Evolutionary conservation across 2,888 invertebrate species (phyloP).

Genomic region (Leucoma salicis): DNA sequence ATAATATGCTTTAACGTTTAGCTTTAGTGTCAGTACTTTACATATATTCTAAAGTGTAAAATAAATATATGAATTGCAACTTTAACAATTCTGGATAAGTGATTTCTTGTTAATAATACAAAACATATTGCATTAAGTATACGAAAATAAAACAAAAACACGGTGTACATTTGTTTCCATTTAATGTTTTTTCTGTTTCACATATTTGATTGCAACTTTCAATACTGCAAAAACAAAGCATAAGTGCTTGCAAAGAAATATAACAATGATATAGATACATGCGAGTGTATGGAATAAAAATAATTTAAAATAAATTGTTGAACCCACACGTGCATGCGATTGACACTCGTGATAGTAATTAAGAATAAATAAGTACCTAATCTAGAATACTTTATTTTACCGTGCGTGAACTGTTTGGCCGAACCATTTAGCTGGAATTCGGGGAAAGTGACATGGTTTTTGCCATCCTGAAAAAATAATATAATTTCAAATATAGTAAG

Average conservation of each 20-base stretch:
- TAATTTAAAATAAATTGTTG: slow-evolving; percentile 53
- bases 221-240: slow-evolving; percentile 52
- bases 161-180: slow-evolving; percentile 17
- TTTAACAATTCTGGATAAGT: not conserved
- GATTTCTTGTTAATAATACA: not conserved
- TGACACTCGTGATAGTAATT: slow-evolving; percentile 76
- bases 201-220: slow-evolving; percentile 13
- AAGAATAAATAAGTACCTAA: slow-evolving; percentile 83
- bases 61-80: not conserved
- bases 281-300: slow-evolving; percentile 35
- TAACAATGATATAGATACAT: slow-evolving; percentile 39
- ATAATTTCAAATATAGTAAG: too few species aligned
- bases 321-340: slow-evolving; percentile 80
- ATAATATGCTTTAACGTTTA: not conserved
- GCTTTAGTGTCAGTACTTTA: slow-evolving; percentile 1
- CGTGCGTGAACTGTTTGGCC: slow-evolving; percentile 93
- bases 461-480: slow-evolving; percentile 86
- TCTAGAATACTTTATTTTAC: slow-evolving; percentile 88
- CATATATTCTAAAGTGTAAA: not conserved
- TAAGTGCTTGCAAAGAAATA: slow-evolving; percentile 51
- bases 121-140: not conserved
- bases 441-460: slow-evolving; percentile 94
- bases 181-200: slow-evolving; percentile 12
- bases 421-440: slow-evolving; percentile 95
- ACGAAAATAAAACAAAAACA: slow-evolving; percentile 17